These are phyloP conservation scores for Nasonia longicornis DNA, from an alignment of 1,140 invertebrate genomes.

Conservation along the genomic window DNA sequence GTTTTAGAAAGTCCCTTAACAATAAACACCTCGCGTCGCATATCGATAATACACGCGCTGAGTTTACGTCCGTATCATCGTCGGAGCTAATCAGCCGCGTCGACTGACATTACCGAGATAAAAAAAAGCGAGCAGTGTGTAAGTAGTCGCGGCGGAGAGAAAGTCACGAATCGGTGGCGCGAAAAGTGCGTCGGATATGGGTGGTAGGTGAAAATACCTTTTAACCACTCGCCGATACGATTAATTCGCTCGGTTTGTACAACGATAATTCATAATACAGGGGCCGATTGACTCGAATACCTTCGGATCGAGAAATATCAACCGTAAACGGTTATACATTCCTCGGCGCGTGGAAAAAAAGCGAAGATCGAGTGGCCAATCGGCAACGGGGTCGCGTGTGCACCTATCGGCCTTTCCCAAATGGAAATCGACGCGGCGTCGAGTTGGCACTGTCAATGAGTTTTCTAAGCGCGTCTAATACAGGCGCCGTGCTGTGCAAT, in stretches of 20 bases:
- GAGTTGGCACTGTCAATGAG: slow-evolving; percentile 29
- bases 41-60: not conserved
- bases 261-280: no score
- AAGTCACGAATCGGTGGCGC: not conserved
- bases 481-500: not conserved
- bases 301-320: no score
- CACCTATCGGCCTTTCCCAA: slow-evolving; percentile 22
- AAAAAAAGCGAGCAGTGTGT: not conserved
- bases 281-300: no score
- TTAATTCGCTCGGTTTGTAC: not conserved
- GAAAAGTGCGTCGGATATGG: not conserved
- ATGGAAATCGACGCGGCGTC: slow-evolving; percentile 55
- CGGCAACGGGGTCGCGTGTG: not conserved
- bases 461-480: slow-evolving; percentile 57
- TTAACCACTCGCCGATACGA: not conserved
- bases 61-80: not conserved
- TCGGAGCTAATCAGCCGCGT: not conserved
- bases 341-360: not conserved
- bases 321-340: no score
- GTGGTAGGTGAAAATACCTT: not conserved
- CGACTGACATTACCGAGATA: not conserved
- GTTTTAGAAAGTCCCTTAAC: slow-evolving; percentile 3
- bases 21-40: not conserved
- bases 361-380: not conserved
- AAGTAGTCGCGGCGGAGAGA: not conserved